Evolutionary conservation across 2,113 vertebrate species (phyloP), one percentile per base, ranked within the genome.

Genomic region (Fregetta grallaria): DNA sequence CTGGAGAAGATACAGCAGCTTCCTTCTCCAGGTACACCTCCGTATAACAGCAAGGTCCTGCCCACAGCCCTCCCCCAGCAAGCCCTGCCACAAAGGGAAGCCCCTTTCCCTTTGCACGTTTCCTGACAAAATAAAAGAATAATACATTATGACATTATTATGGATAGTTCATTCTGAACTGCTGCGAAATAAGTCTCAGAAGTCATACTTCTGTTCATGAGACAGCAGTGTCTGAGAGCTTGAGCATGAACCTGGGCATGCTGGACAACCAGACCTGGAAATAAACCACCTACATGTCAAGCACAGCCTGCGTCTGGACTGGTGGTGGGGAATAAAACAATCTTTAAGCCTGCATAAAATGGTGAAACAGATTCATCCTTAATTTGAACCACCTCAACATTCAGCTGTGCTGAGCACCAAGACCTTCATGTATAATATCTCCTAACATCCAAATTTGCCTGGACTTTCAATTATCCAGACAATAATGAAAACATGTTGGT

Each of bases 381-480:
- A n/a, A 61, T n/a, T 1, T 11, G 79, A 96, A 65, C 83, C 93
- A 26, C 36, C 15, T 47, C 73, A 38, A 67, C 86, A 2, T 58
- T 92, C 94, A 17, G 95, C 95, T 47, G 95, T 29, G 62, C 62
- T 1, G 47, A 79, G 91, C 72, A 93, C 79, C 79, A 59, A 56
- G 92, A 38, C 65, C 86, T 94, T 73, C 86, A 58, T 4, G 27
- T 65, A 34, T 18, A 82, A 78, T 36, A 61, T 94, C 95, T 88
- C 89, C 82, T 58, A 65, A 76, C 12, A 34, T 81, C 92, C 94
- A 90, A 68, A 83, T 82, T 78, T 49, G 96, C 97, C 98, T 98
- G 98, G 98, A 96, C 98, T 98, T 98, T 97, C 97, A 91, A 98
- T 98, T 94, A 97, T 76, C 97, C 95, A 49, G 73, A 93, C 95